These are phyloP conservation scores for Eristalinus aeneus DNA, from an alignment of 2,888 invertebrate genomes.

Conservation along the genomic window DNA sequence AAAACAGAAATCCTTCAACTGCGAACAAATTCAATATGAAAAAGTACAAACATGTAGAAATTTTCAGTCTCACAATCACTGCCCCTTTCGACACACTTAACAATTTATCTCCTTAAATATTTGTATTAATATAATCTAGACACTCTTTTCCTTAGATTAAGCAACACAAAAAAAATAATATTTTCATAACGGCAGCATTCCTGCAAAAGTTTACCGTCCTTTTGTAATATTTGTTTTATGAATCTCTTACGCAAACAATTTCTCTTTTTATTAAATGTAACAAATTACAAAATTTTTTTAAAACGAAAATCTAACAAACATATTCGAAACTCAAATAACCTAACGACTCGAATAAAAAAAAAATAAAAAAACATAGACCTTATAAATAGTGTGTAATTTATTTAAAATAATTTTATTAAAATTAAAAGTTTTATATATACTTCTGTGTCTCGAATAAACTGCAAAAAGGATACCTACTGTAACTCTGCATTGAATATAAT, in stretches of 20 bases:
- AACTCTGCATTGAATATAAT: conserved; percentile 4
- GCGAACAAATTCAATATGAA: background rate
- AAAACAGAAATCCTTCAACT: background rate
- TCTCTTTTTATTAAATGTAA: background rate
- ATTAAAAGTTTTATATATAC: conserved; percentile 37
- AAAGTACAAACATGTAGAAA: background rate
- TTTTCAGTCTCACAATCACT: background rate
- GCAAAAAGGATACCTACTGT: conserved; percentile 1
- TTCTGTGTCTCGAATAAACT: conserved; percentile 34
- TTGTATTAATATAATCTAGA: background rate
- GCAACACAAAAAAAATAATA: conserved; percentile 21
- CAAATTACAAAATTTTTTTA: conserved; percentile 10
- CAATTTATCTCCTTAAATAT: background rate
- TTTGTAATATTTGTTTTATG: conserved; percentile 67
- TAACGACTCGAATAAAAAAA: conserved; percentile 41
- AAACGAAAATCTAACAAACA: conserved; percentile 1
- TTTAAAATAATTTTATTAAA: conserved; percentile 49
- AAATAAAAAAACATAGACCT: conserved; percentile 16
- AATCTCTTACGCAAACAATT: conserved; percentile 33
- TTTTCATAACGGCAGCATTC: conserved; percentile 43
- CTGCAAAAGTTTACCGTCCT: conserved; percentile 69
- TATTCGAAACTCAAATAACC: conserved; percentile 30
- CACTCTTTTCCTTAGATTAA: background rate
- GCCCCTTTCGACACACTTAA: background rate
- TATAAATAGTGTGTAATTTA: conserved; percentile 65